These are phyloP conservation scores for Mormyrops boulengeri DNA, from an alignment of 2,797 vertebrate genomes.

Conservation along the genomic window DNA sequence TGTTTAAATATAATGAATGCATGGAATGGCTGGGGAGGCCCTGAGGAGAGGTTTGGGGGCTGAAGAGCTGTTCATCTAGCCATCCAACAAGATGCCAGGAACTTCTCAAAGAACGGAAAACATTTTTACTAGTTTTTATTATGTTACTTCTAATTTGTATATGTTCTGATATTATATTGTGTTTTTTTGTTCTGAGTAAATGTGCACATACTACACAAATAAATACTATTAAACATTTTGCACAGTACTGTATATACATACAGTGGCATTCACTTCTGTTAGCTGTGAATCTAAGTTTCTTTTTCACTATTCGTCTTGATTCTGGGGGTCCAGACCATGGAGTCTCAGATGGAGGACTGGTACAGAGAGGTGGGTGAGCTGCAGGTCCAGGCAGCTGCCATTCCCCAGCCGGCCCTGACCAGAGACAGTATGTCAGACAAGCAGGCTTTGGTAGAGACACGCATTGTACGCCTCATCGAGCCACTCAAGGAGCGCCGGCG, in stretches of 20 bases:
- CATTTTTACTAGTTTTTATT: not conserved
- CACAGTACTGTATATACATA: not conserved
- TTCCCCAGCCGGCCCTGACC: conserved; percentile 69
- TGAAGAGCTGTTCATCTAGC: not conserved
- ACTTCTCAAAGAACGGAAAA: not conserved
- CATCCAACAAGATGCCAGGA: not conserved
- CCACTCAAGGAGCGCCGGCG: conserved; percentile 82
- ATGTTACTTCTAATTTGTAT: not conserved
- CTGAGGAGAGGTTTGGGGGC: not conserved
- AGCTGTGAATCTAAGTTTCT: not conserved
- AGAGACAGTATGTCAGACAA: conserved; percentile 64
- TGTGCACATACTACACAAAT: not conserved
- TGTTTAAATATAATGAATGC: not conserved
- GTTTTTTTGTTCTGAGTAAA: not conserved
- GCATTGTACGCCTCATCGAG: conserved; percentile 83
- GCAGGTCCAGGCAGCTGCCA: conserved; percentile 69
- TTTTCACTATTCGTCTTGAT: not conserved
- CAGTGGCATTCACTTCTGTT: not conserved
- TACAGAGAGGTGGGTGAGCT: conserved; percentile 81
- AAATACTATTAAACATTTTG: not conserved
- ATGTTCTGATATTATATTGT: not conserved
- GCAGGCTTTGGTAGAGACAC: conserved; percentile 72
- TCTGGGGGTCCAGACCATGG: conserved; percentile 71
- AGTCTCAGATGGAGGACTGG: conserved; percentile 86
- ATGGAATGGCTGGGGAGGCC: not conserved